Percentiles rank a stretch among this genome's conserved stretches.
These are phyloP conservation scores for Notothenia coriiceps DNA, from an alignment of 2,113 vertebrate species.

Conservation along the genomic window DNA sequence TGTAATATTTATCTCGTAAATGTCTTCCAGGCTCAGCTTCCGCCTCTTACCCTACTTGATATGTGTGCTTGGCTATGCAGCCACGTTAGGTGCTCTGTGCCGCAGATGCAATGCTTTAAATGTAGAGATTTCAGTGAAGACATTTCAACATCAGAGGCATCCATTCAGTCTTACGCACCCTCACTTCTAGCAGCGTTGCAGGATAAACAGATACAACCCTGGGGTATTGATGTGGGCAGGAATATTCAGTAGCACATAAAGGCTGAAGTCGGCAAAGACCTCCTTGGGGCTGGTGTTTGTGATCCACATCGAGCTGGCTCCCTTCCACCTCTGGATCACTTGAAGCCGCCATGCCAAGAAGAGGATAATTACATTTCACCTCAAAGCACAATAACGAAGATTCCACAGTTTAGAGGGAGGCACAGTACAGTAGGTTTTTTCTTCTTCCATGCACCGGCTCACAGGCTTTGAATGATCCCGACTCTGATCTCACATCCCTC, in stretches of 20 bases:
- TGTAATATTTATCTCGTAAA: constrained; percentile 82
- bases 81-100: constrained; percentile 57
- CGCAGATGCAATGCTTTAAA: constrained; percentile 60
- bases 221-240: constrained; percentile 61
- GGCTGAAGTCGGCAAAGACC: constrained; percentile 50
- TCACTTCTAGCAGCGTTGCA: constrained; percentile 50
- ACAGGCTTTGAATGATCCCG: constrained; percentile 26
- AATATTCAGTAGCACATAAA: constrained; percentile 68
- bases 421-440: constrained; percentile 4
- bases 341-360: constrained; percentile 46
- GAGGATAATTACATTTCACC: constrained; percentile 70
- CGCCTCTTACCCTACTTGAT: constrained; percentile 52
- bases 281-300: constrained; percentile 58
- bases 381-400: constrained; percentile 53
- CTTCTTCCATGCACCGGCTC: constrained; percentile 28
- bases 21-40: constrained; percentile 68
- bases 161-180: constrained; percentile 30
- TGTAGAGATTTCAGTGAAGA: constrained; percentile 62
- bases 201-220: constrained; percentile 67
- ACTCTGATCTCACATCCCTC: constrained; percentile 32
- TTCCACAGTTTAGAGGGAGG: constrained; percentile 31
- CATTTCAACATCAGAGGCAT: constrained; percentile 54
- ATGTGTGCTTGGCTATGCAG: constrained; percentile 60
- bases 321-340: constrained; percentile 64
- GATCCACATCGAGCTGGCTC: constrained; percentile 62